Base-by-base conservation (phyloP, 2,888 invertebrate genomes). In the Ceriagrion tenellum region DNA sequence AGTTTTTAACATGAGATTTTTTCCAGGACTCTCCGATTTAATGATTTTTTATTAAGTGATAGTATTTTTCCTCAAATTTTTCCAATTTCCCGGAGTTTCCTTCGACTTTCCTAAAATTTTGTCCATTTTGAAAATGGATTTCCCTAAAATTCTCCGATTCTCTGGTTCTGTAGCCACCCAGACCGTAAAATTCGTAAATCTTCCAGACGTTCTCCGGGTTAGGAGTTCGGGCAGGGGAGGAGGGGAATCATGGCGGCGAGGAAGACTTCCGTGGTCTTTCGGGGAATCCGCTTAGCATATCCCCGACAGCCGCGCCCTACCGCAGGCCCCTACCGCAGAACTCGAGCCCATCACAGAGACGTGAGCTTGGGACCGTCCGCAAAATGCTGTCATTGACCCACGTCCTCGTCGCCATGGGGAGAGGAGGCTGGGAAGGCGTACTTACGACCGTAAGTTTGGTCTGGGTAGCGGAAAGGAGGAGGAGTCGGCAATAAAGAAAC, bases 261-360 rank as follows among this genome's bases (percentile, higher is more conserved):
- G 23, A 59, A 18, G n/a, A 30, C 18, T 30, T 88, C 88, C 40
- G n/a, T 30, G 88, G 88, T 88, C 88, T 35, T 59, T 56, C 47
- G 59, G 55, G 90, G 56, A 90, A 90, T 90, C 90, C 90, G 55
- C 90, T 90, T 90, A 90, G 90, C 90, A 90, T 90, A 90, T 90
- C 90, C 13, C 59, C 18, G 56, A 56, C 55, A 55, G 30, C 47
- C 47, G 55, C 26, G 55, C 40, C 40, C 30, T n/a, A 1, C 88
- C n/a, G 18, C 40, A 16, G 16, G 30, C n/a, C n/a, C 47, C 12
- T 88, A 30, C 30, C 88, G 30, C 88, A 30, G 30, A 30, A 88
- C 30, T 47, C 8, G 8, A n/a, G n/a, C n/a, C n/a, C n/a, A n/a
- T 35, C 88, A 23, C 0, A 88, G 88, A 26, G 88, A 88, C 8